These are phyloP conservation scores for Hirtodrosophila trivittata DNA, from an alignment of 2,888 invertebrate genomes.

Conservation along the genomic window DNA sequence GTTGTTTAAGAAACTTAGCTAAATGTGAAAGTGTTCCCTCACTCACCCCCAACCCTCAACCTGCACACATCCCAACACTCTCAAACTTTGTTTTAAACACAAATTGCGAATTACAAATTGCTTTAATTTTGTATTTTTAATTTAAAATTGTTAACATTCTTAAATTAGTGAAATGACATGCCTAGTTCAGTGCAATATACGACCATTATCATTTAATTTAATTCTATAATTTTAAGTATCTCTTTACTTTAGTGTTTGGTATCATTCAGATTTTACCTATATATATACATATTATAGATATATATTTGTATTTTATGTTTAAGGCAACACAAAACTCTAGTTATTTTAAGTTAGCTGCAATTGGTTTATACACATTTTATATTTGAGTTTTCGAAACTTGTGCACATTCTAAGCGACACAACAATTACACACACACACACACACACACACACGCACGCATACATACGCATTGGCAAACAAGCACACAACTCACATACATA, in stretches of 20 bases:
- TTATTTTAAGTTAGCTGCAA: constrained; percentile 69
- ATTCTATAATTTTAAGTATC: constrained; percentile 45
- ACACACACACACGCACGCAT: constrained; percentile 24
- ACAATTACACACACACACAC: constrained; percentile 28
- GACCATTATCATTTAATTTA: constrained; percentile 44
- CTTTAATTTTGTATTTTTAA: constrained; percentile 41
- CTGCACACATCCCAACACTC: constrained; percentile 11
- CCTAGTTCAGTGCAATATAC: constrained; percentile 75
- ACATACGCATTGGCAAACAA: constrained; percentile 14
- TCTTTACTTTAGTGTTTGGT: constrained; percentile 45
- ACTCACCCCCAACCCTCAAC: constrained; percentile 13
- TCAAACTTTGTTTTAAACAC: constrained; percentile 13
- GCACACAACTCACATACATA: constrained; percentile 21
- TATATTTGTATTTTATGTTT: constrained; percentile 19
- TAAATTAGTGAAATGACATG: constrained; percentile 67
- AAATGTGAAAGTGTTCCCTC: constrained; percentile 66
- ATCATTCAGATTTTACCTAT: constrained; percentile 40
- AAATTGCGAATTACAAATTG: constrained; percentile 37
- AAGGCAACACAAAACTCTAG: constrained; percentile 37
- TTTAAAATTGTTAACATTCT: constrained; percentile 39
- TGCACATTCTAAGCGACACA: constrained; percentile 62
- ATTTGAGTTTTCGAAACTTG: constrained; percentile 60
- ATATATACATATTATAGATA: constrained; percentile 15
- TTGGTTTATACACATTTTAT: constrained; percentile 48
- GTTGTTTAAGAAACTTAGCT: constrained; percentile 73